phyloP scores from a whole-genome alignment of 2,113 vertebrate genomes.

The Sterrhoptilus dennistouni region DNA sequence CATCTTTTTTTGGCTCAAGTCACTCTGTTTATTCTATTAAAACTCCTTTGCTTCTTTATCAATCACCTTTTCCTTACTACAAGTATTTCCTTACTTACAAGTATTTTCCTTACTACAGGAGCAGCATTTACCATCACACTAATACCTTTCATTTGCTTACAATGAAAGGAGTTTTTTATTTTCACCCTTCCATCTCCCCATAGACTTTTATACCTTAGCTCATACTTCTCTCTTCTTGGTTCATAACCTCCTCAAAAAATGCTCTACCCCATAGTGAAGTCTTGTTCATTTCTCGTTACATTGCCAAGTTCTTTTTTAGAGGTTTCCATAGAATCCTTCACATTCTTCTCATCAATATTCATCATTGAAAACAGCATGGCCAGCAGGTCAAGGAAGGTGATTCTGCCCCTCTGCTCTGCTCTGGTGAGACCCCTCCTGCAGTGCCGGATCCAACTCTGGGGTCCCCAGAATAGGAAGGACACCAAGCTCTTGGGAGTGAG shows the following conservation, averaged over 20 bases:
- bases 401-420: not conserved
- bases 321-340: not conserved
- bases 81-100: no score
- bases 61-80: not conserved
- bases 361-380: rapidly evolving
- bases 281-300: not conserved
- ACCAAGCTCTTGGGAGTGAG: not conserved
- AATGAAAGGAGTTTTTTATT: not conserved
- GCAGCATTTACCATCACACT: not conserved
- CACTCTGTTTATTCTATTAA: not conserved
- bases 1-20: not conserved
- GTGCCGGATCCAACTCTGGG: not conserved
- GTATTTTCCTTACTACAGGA: not conserved
- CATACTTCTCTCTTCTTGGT: not conserved
- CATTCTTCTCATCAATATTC: not conserved
- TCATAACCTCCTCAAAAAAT: not conserved
- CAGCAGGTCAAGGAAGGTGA: not conserved
- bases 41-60: not conserved
- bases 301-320: not conserved
- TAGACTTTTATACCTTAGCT: not conserved
- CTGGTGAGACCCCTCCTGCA: not conserved
- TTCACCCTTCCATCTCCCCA: not conserved
- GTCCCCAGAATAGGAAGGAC: not conserved
- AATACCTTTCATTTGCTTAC: not conserved
- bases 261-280: not conserved